phyloP scores from a whole-genome alignment of 1,140 invertebrate genomes.

The Drosophila asahinai region DNA sequence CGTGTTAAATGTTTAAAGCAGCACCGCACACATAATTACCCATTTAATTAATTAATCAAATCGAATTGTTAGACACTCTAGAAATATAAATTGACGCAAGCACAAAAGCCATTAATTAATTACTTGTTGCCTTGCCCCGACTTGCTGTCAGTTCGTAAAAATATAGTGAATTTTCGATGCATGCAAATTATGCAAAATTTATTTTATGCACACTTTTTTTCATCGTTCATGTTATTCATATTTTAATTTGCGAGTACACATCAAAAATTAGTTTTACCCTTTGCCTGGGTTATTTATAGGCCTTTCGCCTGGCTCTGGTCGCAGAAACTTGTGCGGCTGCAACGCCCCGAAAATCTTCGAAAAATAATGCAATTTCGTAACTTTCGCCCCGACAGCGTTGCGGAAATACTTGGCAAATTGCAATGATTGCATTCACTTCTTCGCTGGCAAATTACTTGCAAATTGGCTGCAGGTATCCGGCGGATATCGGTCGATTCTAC shows the following conservation, averaged over 20 bases:
- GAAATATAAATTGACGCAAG: conserved; percentile 19
- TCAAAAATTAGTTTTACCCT: conserved; percentile 61
- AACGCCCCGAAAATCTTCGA: conserved; percentile 27
- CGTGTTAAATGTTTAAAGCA: conserved; percentile 9
- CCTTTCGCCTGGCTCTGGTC: conserved; percentile 48
- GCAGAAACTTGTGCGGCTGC: conserved; percentile 36
- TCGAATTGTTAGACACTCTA: conserved; percentile 31
- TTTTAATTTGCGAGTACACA: conserved; percentile 39
- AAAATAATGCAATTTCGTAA: conserved; percentile 61
- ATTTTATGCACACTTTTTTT: conserved; percentile 19
- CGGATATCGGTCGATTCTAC: conserved; percentile 3
- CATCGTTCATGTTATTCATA: conserved; percentile 11
- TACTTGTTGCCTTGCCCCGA: conserved; percentile 18
- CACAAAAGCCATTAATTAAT: conserved; percentile 35
- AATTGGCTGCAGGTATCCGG: conserved; percentile 34
- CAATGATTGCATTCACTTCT: conserved; percentile 54
- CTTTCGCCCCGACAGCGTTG: conserved; percentile 19
- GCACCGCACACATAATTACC: conserved; percentile 54
- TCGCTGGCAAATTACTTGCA: conserved; percentile 23
- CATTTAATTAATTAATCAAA: conserved; percentile 43
- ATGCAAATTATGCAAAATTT: conserved; percentile 55
- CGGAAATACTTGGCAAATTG: conserved; percentile 45
- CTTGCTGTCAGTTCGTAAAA: conserved; percentile 22
- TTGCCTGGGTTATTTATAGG: conserved; percentile 67
- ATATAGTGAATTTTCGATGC: conserved; percentile 5